These are phyloP conservation scores for Ivindomyrus marchei DNA, from an alignment of 2,113 vertebrate genomes.

Conservation along the genomic window DNA sequence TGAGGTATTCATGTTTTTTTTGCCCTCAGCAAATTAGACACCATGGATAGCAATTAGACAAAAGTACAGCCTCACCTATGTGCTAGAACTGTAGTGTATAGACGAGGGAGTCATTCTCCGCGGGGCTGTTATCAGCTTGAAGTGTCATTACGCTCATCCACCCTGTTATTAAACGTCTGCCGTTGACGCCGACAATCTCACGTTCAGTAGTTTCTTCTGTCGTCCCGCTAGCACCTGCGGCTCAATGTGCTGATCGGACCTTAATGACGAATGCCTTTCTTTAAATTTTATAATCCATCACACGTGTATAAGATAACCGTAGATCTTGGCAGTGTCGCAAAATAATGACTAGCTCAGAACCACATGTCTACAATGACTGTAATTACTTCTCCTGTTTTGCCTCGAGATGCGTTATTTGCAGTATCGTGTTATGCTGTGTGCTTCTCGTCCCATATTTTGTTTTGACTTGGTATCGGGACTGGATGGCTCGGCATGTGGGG, in stretches of 20 bases:
- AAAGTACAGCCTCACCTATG: conserved; percentile 50
- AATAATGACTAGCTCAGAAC: background rate
- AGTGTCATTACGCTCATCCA: conserved; percentile 52
- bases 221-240: background rate
- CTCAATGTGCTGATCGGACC: background rate
- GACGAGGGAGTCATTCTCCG: conserved; percentile 44
- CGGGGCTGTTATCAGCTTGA: conserved; percentile 50
- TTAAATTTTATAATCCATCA: background rate
- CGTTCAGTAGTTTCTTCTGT: background rate
- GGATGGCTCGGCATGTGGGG: background rate
- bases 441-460: background rate
- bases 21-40: conserved; percentile 21
- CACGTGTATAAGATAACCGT: background rate
- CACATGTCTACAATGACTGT: background rate
- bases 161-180: conserved; percentile 2
- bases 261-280: background rate
- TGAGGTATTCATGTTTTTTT: conserved; percentile 26
- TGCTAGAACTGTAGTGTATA: conserved; percentile 52
- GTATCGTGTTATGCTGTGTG: background rate
- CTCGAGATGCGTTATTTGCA: background rate
- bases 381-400: background rate
- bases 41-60: conserved; percentile 55
- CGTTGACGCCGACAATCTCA: background rate
- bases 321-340: background rate
- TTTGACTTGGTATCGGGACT: background rate